Evolutionary conservation across 2,797 vertebrate genomes (phyloP).

Genomic region (Loriculus beryllinus): DNA sequence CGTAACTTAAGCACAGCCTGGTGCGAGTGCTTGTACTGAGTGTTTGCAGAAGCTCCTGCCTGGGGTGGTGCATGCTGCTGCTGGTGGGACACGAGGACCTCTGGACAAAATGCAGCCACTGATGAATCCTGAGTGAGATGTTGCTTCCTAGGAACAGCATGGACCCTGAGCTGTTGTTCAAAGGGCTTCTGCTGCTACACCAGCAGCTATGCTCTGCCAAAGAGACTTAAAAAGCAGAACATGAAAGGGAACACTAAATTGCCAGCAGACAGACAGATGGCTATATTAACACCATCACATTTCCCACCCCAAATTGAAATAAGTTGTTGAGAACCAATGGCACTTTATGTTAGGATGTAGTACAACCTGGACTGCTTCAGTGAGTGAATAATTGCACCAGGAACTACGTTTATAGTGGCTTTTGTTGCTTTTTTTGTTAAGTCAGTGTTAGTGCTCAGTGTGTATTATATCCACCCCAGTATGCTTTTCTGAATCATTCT

Average conservation of each 20-base stretch:
- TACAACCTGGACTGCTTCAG: background rate
- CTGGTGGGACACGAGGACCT: fast-evolving
- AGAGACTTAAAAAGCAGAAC: background rate
- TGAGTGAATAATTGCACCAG: background rate
- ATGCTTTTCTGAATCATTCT: background rate
- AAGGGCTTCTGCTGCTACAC: background rate
- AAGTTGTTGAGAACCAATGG: background rate
- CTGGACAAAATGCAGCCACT: background rate
- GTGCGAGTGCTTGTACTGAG: background rate
- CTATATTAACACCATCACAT: fast-evolving
- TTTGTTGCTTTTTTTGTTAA: background rate
- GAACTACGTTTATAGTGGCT: background rate
- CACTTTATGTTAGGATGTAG: conserved; percentile 13
- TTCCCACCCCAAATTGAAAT: background rate
- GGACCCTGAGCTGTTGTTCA: background rate
- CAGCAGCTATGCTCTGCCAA: background rate
- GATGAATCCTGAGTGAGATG: fast-evolving
- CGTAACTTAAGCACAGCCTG: background rate
- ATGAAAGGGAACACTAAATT: conserved; percentile 23
- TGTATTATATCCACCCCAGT: fast-evolving
- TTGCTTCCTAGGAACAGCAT: fast-evolving
- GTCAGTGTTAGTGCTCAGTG: fast-evolving
- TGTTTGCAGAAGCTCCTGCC: background rate
- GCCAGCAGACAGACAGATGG: background rate
- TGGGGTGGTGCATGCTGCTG: fast-evolving